A percentile compares a stretch with the other conserved stretches of the same genome.
Conservation (phyloP, 2,888 invertebrate genomes). For the Drosophila atripex region DNA sequence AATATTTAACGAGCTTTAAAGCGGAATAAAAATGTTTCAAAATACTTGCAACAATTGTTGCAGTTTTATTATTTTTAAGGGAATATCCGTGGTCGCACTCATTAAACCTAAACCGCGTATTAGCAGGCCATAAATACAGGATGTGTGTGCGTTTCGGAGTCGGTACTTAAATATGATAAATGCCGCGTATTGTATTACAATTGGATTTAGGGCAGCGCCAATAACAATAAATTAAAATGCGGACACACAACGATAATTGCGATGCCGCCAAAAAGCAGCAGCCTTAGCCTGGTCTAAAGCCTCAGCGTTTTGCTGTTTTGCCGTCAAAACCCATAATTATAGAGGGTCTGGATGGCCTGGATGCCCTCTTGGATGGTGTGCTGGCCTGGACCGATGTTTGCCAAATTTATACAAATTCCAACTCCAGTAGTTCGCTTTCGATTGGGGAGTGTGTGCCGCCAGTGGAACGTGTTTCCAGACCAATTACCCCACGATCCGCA, state of each 20-base stretch:
- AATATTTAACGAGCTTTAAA: neutral
- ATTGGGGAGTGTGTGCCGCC: conserved; percentile 42
- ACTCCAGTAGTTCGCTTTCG: conserved; percentile 42
- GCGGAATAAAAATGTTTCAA: too few species aligned
- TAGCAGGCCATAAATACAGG: conserved; percentile 75
- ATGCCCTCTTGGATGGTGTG: neutral
- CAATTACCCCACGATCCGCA: conserved; percentile 65
- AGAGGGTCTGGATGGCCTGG: conserved; percentile 4
- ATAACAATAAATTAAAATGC: conserved; percentile 69
- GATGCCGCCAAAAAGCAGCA: conserved; percentile 43
- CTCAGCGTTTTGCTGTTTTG: conserved; percentile 3
- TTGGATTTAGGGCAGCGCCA: conserved; percentile 72
- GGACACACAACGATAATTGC: conserved; percentile 72
- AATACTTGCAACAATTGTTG: neutral
- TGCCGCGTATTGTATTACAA: conserved; percentile 71
- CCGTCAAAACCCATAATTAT: conserved; percentile 47
- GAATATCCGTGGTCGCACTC: conserved; percentile 31
- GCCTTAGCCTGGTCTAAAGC: conserved; percentile 9
- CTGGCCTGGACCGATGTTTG: conserved; percentile 41
- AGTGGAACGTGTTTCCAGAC: conserved; percentile 76
- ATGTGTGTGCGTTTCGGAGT: conserved; percentile 57
- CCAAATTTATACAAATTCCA: conserved; percentile 77
- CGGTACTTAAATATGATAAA: conserved; percentile 75
- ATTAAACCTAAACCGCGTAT: conserved; percentile 74
- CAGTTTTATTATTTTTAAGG: neutral